Conservation (phyloP, 1,140 invertebrate species). For the Ceratosolen solmsi region DNA sequence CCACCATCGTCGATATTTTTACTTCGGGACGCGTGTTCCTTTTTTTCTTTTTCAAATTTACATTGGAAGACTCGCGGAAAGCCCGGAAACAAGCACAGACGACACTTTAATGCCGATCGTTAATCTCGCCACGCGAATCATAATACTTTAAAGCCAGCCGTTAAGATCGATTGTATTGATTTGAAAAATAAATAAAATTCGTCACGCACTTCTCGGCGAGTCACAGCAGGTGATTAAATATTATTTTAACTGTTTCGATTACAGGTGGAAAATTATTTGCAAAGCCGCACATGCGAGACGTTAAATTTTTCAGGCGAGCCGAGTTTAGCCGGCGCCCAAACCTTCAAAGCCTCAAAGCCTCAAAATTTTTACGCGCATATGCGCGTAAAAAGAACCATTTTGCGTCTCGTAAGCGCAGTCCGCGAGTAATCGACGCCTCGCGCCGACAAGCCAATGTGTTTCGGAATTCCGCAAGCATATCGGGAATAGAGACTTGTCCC, state of each 20-base stretch:
- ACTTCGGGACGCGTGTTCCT: no score
- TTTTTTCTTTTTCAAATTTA: no score
- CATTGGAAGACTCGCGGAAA: no score
- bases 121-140: background rate
- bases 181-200: slow-evolving; percentile 24
- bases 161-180: background rate
- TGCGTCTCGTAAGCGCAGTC: background rate
- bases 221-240: slow-evolving; percentile 13
- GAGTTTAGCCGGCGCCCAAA: background rate
- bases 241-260: background rate
- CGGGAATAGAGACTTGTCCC: background rate
- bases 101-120: background rate
- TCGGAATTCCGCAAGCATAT: no score
- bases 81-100: no score
- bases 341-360: no score
- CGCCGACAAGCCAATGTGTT: no score
- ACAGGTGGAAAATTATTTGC: background rate
- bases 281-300: background rate
- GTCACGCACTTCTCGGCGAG: slow-evolving; percentile 3
- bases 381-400: background rate
- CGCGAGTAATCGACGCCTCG: background rate
- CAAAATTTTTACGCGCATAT: no score
- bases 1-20: no score
- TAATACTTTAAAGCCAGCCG: background rate
- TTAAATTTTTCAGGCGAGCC: background rate